Percentiles rank a stretch among this genome's conserved stretches.
These are phyloP conservation scores for Piprites chloris DNA, from an alignment of 2,113 vertebrate species.

Conservation along the genomic window DNA sequence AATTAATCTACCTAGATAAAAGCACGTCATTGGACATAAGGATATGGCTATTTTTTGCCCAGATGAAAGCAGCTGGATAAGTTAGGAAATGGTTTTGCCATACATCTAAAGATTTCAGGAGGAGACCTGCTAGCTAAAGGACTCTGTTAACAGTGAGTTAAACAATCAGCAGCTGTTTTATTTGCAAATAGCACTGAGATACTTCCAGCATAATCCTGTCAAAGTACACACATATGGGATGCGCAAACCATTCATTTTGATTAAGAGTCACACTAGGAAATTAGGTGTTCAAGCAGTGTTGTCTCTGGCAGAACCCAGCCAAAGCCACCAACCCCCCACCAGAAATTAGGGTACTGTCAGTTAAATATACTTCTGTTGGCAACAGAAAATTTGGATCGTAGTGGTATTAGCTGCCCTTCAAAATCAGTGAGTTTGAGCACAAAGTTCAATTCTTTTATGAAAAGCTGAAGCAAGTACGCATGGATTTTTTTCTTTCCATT, in stretches of 20 bases:
- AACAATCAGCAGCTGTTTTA: neutral
- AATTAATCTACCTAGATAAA: neutral
- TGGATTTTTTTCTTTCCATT: neutral
- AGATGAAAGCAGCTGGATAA: neutral
- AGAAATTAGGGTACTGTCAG: neutral
- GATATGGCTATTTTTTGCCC: neutral
- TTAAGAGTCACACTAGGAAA: neutral
- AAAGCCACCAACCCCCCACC: neutral
- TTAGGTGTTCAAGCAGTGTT: neutral
- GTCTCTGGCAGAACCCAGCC: rapidly evolving
- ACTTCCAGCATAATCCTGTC: neutral
- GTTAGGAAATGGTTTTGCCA: neutral
- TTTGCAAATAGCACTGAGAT: neutral
- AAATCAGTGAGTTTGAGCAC: neutral
- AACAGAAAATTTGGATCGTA: neutral
- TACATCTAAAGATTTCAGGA: neutral
- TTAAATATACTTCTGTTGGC: neutral
- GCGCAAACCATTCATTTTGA: neutral
- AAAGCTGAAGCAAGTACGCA: neutral
- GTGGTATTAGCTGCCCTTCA: neutral
- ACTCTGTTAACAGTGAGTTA: neutral
- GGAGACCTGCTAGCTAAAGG: neutral
- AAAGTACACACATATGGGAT: neutral
- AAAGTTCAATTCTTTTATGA: neutral
- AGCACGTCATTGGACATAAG: neutral